Evolutionary conservation across 2,888 invertebrate genomes (phyloP).

Genomic region (Cantharis rufa): DNA sequence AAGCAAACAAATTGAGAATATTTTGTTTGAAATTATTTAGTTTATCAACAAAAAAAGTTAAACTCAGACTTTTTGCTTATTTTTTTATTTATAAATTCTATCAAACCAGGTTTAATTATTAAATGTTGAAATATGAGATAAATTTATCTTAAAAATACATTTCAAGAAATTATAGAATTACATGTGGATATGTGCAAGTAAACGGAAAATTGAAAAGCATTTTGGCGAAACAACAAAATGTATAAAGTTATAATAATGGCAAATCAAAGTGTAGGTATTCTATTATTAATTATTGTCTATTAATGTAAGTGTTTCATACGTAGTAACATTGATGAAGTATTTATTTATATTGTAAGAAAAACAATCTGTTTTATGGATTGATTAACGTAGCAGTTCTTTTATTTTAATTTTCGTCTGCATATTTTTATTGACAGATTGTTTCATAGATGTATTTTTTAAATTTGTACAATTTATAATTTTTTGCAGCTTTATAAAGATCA

Average conservation of each 20-base stretch:
- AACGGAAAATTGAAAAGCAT: background rate
- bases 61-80: background rate
- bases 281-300: slow-evolving; percentile 14
- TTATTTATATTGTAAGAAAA: slow-evolving; percentile 22
- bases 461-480: background rate
- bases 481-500: background rate
- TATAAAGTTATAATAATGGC: background rate
- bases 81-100: background rate
- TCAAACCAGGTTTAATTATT: background rate
- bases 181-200: background rate
- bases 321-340: slow-evolving; percentile 25
- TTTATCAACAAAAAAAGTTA: background rate
- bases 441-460: background rate
- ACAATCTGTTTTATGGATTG: background rate
- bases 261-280: background rate
- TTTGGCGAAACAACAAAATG: background rate
- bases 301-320: slow-evolving; percentile 27
- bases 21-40: no score
- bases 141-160: background rate
- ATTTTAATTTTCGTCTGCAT: background rate
- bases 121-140: background rate
- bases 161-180: background rate
- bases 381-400: background rate
- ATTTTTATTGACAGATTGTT: background rate
- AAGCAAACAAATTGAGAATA: no score